These are phyloP conservation scores for Oscheius sp. DNA, from an alignment of 1,140 invertebrate genomes.

Conservation along the genomic window DNA sequence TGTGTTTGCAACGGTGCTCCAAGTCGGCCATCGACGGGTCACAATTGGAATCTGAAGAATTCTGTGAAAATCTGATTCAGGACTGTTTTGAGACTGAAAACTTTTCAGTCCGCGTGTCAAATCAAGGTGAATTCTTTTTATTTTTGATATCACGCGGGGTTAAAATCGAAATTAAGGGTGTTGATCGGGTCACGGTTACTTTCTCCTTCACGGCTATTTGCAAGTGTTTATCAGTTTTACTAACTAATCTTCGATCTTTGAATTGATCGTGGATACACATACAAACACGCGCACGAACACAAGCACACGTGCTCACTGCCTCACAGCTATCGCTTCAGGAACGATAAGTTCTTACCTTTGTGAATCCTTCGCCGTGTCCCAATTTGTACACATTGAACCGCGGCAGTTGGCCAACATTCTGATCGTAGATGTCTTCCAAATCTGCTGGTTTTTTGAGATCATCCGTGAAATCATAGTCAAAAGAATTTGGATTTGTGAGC, in stretches of 20 bases:
- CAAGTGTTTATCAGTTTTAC: too few relatives aligned
- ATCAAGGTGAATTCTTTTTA: too few relatives aligned
- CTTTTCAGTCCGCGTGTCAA: neutral
- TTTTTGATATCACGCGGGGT: too few relatives aligned
- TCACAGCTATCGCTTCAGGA: too few relatives aligned
- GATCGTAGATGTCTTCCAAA: constrained; percentile 19
- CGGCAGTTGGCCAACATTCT: constrained; percentile 15
- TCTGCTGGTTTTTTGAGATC: constrained; percentile 17
- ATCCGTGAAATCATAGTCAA: constrained; percentile 29
- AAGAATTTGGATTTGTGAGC: constrained; percentile 29
- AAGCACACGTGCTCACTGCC: too few relatives aligned
- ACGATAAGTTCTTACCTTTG: constrained; percentile 15
- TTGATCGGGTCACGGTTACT: too few relatives aligned
- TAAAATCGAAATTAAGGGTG: too few relatives aligned
- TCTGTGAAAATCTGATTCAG: neutral
- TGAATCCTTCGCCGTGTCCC: constrained; percentile 15
- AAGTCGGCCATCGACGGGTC: constrained; percentile 29
- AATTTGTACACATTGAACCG: constrained; percentile 22
- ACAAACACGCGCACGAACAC: too few relatives aligned
- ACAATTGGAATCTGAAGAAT: constrained; percentile 22
- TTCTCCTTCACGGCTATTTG: too few relatives aligned
- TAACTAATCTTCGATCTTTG: too few relatives aligned
- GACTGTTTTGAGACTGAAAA: neutral
- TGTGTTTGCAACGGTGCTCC: constrained; percentile 38
- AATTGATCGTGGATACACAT: too few relatives aligned